These are phyloP conservation scores for Zosterops hypoxanthus DNA, from an alignment of 2,113 vertebrate genomes.

Conservation along the genomic window DNA sequence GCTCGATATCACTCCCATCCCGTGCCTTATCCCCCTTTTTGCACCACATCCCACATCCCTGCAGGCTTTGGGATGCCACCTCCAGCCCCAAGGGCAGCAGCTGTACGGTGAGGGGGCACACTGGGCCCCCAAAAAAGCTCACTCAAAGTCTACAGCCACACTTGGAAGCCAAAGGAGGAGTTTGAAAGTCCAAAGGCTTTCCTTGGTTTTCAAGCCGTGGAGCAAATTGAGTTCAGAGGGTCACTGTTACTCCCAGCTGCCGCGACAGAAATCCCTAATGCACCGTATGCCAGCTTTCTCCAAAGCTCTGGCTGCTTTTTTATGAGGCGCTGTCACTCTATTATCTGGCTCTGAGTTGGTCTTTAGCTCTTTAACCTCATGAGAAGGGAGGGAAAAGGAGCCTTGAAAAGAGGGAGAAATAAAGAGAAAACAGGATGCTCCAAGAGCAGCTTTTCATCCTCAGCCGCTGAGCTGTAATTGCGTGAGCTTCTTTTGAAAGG, in stretches of 20 bases:
- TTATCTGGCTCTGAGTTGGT: conserved; percentile 71
- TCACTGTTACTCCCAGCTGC: conserved; percentile 62
- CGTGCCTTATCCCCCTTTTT: accelerated
- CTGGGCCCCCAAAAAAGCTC: background rate
- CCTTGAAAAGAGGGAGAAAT: background rate
- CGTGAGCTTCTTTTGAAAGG: background rate
- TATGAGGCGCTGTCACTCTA: conserved; percentile 74
- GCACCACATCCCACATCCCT: accelerated
- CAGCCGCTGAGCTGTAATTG: background rate
- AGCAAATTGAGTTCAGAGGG: conserved; percentile 79
- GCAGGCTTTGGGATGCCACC: background rate
- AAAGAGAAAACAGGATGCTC: conserved; percentile 12
- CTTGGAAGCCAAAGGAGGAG: background rate
- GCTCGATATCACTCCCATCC: accelerated
- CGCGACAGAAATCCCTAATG: conserved; percentile 58
- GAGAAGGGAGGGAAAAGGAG: conserved; percentile 31
- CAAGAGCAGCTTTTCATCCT: background rate
- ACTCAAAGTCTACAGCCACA: accelerated
- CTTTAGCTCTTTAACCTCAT: conserved; percentile 77
- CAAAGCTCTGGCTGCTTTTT: conserved; percentile 53
- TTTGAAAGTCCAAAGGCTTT: conserved; percentile 44
- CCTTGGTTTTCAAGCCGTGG: conserved; percentile 50
- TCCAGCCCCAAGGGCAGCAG: background rate
- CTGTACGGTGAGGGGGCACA: accelerated
- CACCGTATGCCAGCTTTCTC: background rate